A percentile compares a stretch with the other conserved stretches of the same genome.
These are phyloP conservation scores for Acropternis orthonyx DNA, from an alignment of 2,797 vertebrate genomes.

Conservation along the genomic window DNA sequence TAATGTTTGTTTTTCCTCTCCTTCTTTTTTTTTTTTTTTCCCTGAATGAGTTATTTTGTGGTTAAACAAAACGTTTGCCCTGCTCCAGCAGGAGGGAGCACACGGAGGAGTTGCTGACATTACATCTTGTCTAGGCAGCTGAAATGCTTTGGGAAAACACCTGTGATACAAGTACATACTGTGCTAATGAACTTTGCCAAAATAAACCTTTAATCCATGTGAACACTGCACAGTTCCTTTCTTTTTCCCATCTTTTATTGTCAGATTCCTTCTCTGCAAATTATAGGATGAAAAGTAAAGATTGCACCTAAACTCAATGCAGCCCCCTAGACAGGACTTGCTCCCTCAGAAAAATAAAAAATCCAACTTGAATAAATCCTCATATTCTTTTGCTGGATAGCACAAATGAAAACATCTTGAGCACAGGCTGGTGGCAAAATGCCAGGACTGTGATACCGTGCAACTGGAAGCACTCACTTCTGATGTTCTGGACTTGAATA, in stretches of 20 bases:
- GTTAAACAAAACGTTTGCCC: neutral
- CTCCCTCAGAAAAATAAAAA: neutral
- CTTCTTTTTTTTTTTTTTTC: neutral
- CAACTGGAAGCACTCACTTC: neutral
- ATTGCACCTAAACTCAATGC: neutral
- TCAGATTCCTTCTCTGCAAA: neutral
- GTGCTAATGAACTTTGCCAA: conserved; percentile 7
- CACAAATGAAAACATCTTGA: neutral
- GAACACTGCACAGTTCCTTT: neutral
- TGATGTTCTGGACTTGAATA: neutral
- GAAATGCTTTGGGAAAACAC: conserved; percentile 64
- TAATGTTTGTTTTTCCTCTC: fast-evolving
- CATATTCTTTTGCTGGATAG: neutral
- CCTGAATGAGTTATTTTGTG: neutral
- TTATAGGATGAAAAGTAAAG: neutral
- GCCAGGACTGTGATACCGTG: neutral
- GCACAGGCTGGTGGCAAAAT: neutral
- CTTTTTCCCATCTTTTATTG: neutral
- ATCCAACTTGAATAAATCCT: neutral
- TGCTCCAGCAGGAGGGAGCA: neutral
- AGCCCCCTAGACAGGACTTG: neutral
- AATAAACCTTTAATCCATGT: conserved; percentile 11
- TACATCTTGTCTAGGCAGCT: conserved; percentile 34
- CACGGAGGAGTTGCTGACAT: neutral
- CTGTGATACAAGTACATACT: conserved; percentile 31